Base-by-base conservation (phyloP, 35 echinoderm and acorn worm genomes). In the Lytechinus pictus region DNA sequence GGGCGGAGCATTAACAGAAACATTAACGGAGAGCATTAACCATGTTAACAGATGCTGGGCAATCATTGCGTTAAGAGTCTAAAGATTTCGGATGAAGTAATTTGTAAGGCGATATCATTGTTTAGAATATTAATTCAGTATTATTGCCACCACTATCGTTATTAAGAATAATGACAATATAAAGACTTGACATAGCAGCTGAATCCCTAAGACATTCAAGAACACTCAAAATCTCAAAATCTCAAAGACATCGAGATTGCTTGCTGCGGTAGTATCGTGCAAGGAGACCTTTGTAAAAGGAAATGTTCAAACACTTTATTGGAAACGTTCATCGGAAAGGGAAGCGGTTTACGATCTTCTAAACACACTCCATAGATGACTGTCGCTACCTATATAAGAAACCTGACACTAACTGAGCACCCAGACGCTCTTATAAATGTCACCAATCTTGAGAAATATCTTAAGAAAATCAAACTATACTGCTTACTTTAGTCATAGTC, bases 301-400 rank as follows among this genome's bases (percentile, higher is more conserved):
- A 90, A 90, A 90, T 90, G 88, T 90, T 90, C 88, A 10, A 90
- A 90, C 88, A 90, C 88, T 90, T 90, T 90, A 90, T 90, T 90
- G 88, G 88, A 90, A 90, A 90, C 88, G 29, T 44, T 90, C 4
- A 52, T 21, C 87, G 87, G 87, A 89, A 89, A 89, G 52, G 87
- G 87, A 89, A 52, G 87, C 4, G 10, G 28, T 90, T 90, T 90
- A 90, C 88, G 88, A 90, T 90, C 88, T 52, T 54, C 27, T 90
- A 90, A 90, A 90, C 52, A 90, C 88, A 90, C 88, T 52, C 88
- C 13, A 10, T 8, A 90, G 88, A 90, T 90, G 88, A 10, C 88
- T 90, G 88, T 90, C 88, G 28, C 88, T 8, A 90, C 29, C 28
- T 90, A 33, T 51, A 8, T 9, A 28, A 28, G 88, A 90, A 90